Conservation (phyloP, 2,888 invertebrate genomes). For the Orthosia gracilis region DNA sequence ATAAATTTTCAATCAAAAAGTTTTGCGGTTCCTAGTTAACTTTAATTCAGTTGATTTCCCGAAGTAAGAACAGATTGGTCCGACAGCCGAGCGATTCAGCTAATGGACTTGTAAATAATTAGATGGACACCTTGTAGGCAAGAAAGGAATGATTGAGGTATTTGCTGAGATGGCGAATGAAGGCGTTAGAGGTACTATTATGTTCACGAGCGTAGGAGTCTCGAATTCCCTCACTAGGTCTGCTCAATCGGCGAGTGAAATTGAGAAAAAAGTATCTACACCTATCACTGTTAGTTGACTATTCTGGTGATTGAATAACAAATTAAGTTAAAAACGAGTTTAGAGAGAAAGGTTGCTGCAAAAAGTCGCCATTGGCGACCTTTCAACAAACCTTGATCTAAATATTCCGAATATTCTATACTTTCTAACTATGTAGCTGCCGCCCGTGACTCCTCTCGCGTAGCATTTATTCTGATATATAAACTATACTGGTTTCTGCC, state of each 20-base stretch:
- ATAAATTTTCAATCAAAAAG: slow-evolving; percentile 30
- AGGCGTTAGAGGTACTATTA: slow-evolving; percentile 10
- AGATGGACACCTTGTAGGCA: slow-evolving; percentile 12
- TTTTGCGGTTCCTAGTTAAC: not conserved
- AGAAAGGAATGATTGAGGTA: slow-evolving; percentile 15
- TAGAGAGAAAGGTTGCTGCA: not conserved
- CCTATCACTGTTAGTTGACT: not conserved
- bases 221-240: slow-evolving; percentile 4
- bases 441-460: no score
- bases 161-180: slow-evolving; percentile 1
- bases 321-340: not conserved
- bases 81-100: not conserved
- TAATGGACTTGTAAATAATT: slow-evolving; percentile 18
- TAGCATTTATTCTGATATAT: no score
- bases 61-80: not conserved
- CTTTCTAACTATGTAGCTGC: no score
- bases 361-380: not conserved
- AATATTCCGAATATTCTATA: not conserved
- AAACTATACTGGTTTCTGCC: no score
- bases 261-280: not conserved
- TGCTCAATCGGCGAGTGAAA: not conserved
- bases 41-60: slow-evolving; percentile 13
- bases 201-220: not conserved
- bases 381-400: not conserved
- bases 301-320: not conserved